Conservation (phyloP, 2,113 vertebrate genomes). For the Pteropus alecto region DNA sequence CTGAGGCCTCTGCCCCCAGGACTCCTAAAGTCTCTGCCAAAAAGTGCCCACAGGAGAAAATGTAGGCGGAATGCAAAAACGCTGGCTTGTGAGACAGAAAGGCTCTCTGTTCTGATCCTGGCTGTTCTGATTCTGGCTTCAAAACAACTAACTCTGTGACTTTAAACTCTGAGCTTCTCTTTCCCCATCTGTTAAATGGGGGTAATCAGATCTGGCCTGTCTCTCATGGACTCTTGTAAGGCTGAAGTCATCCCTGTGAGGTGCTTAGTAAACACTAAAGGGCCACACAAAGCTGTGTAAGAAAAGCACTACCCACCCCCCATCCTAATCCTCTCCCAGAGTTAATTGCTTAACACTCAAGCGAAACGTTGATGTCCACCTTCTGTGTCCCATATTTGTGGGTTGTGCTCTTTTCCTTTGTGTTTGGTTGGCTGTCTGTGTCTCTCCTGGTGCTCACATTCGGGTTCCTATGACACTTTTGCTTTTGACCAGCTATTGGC, state of each 20-base stretch:
- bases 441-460: not conserved
- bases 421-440: not conserved
- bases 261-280: not conserved
- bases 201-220: not conserved
- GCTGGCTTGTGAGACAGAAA: not conserved
- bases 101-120: not conserved
- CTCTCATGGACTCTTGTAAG: not conserved
- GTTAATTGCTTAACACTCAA: not conserved
- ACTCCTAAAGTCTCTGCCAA: not conserved
- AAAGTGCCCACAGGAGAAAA: not conserved
- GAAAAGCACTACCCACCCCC: not conserved
- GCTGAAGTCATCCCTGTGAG: not conserved
- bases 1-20: not conserved
- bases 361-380: rapidly evolving
- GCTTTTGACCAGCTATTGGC: not conserved
- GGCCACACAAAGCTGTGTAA: not conserved
- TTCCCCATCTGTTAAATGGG: not conserved
- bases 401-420: not conserved
- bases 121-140: not conserved
- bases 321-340: too few species aligned
- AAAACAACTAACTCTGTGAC: not conserved
- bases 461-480: not conserved
- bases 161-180: not conserved
- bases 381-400: not conserved
- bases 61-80: not conserved